Conservation (phyloP, 2,113 vertebrate genomes). For the Gorsachius goisagi region DNA sequence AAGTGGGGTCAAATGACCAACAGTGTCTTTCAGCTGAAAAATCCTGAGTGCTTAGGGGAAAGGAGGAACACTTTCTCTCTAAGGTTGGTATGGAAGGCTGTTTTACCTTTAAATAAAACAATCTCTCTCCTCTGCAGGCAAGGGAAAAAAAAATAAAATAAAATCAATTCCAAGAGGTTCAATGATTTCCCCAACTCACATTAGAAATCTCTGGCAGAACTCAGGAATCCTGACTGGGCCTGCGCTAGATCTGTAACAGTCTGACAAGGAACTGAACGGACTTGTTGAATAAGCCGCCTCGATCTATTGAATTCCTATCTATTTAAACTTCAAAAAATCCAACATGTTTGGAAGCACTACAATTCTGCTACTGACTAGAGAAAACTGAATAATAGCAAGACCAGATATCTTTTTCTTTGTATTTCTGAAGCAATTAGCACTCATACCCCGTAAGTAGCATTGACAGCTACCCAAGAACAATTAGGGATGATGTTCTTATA, state of each 20-base stretch:
- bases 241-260: neutral
- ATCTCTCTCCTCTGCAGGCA: neutral
- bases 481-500: slow-evolving; percentile 22
- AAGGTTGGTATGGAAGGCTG: neutral
- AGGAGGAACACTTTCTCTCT: neutral
- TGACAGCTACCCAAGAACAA: slow-evolving; percentile 51
- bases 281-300: neutral
- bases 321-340: slow-evolving; percentile 14
- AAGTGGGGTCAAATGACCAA: neutral
- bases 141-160: too few relatives aligned
- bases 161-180: neutral
- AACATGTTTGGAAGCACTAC: neutral
- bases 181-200: neutral
- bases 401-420: slow-evolving; percentile 27
- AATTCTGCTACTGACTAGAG: neutral
- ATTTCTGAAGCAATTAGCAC: slow-evolving; percentile 38
- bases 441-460: neutral
- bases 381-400: neutral
- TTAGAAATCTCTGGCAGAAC: neutral
- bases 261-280: neutral
- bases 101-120: neutral
- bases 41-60: neutral
- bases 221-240: neutral
- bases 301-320: neutral
- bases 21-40: neutral